These are phyloP conservation scores for Hipposideros larvatus DNA, from an alignment of 2,797 vertebrate genomes.

Conservation along the genomic window DNA sequence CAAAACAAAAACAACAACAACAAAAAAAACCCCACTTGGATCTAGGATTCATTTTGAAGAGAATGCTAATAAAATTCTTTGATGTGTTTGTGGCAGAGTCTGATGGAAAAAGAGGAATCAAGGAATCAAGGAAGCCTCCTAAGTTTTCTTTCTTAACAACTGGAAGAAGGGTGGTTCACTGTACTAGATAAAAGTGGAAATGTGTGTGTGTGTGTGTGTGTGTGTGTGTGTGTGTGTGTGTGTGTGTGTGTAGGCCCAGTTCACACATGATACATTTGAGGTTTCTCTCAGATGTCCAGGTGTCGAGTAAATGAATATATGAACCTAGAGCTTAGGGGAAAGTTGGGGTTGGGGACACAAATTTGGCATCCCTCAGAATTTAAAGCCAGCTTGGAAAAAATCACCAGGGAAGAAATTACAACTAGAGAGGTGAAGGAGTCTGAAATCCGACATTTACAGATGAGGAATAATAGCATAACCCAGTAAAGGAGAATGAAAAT, in stretches of 20 bases:
- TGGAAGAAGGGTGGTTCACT: not conserved
- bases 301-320: not conserved
- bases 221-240: too few relatives aligned
- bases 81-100: not conserved
- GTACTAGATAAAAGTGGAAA: not conserved
- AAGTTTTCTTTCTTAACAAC: not conserved
- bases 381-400: slow-evolving; percentile 1
- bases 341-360: not conserved
- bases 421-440: not conserved
- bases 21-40: not conserved
- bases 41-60: not conserved
- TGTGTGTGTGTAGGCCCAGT: too few relatives aligned
- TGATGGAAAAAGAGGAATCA: not conserved
- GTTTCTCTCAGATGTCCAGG: not conserved
- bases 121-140: not conserved
- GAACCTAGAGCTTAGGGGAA: not conserved
- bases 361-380: not conserved
- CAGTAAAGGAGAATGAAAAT: not conserved
- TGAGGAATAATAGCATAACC: not conserved
- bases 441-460: not conserved
- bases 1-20: too few relatives aligned
- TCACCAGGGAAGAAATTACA: not conserved
- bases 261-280: not conserved
- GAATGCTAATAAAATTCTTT: not conserved
- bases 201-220: accelerated